Conservation (phyloP, 2,797 vertebrate genomes). For the Phrynocephalus guinanensis region DNA sequence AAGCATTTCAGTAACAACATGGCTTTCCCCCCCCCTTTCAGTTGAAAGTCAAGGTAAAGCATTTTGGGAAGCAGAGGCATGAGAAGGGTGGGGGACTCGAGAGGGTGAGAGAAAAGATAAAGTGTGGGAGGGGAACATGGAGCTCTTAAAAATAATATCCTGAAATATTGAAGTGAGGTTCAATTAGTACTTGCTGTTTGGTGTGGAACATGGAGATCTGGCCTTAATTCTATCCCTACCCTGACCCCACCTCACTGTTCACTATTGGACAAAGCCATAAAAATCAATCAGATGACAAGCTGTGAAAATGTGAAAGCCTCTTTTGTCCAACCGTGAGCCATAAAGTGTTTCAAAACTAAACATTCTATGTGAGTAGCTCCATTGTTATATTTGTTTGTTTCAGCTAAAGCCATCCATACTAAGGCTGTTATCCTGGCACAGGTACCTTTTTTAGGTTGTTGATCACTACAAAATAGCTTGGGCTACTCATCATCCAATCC, state of each 20-base stretch:
- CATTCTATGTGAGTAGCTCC: background rate
- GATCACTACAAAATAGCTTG: background rate
- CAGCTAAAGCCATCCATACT: background rate
- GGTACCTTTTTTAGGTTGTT: background rate
- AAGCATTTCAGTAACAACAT: slow-evolving; percentile 30
- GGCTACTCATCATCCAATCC: background rate
- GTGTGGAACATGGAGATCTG: background rate
- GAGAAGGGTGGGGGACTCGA: too few relatives aligned
- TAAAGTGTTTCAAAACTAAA: background rate
- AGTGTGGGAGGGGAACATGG: slow-evolving; percentile 4
- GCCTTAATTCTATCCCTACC: too few relatives aligned
- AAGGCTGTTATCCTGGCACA: background rate
- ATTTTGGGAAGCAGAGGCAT: slow-evolving; percentile 24
- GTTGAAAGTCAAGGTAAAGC: background rate
- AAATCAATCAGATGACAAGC: background rate
- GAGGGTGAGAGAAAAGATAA: background rate
- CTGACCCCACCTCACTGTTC: background rate
- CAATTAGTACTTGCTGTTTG: background rate
- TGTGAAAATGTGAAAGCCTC: too few relatives aligned
- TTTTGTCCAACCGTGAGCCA: background rate
- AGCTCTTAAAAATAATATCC: background rate
- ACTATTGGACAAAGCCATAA: background rate
- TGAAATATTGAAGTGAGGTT: background rate
- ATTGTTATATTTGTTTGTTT: background rate
- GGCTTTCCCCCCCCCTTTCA: slow-evolving; percentile 32